Base-by-base conservation (phyloP, 1,140 invertebrate species). In the Rhopalosiphum padi region DNA sequence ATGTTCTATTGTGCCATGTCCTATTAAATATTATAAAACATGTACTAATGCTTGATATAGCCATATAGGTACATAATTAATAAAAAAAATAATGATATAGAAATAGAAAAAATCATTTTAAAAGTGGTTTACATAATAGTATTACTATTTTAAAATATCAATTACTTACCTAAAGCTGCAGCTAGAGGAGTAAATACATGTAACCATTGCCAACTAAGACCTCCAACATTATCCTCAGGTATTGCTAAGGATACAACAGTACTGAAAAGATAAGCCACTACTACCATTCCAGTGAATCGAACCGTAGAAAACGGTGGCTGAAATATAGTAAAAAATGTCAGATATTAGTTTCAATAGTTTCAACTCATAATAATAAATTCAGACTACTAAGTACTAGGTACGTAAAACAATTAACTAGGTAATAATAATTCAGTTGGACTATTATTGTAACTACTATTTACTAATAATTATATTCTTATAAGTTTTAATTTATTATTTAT, bases 241-340 rank as follows among this genome's bases (percentile, higher is more conserved):
- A 99, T 97, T 0, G 98, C 98, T 86, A 96, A 95, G 92, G 96
- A 96, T 93, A 97, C 95, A 55, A 99, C 95, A 94, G 97, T 97
- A 0, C 97, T 97, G 96, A 98, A 98, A 0, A 98, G 95, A 94
- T 97, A 97, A 4, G 97, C 97, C 83, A 98, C 96, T 94, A 97
- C 96, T 60, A 98, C 95, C 95, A 97, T 97, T 18, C 97, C 98
- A 91, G 97, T 95, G 94, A 98, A 98, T 91, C 98, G 96, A 77
- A 97, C 96, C 48, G 96, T 96, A 25, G 97, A 97, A 95, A 98
- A 98, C 68, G 97, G 96, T 18, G 98, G 98, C 96, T 97, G 95
- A 91, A 96, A 96, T 94, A 94, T 91, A 94, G 94, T 94, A 93
- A 94, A 53, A 22, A n/a, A 77, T 18, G 15, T 77, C 60, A 77